Evolutionary conservation across 2,888 invertebrate species (phyloP).

Genomic region (Neria commutata): DNA sequence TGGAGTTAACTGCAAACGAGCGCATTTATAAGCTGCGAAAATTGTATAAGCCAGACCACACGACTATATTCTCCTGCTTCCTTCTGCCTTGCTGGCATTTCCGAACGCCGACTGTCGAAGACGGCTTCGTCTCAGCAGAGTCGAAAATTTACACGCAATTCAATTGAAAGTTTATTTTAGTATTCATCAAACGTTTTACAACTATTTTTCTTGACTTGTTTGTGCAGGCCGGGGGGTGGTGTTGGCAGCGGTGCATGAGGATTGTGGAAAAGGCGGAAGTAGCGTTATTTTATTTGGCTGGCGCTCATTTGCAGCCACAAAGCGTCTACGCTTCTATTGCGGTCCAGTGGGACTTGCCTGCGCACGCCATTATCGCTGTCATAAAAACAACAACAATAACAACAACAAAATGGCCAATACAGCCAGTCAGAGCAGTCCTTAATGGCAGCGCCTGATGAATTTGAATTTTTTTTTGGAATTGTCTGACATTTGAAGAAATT

Average conservation of each 20-base stretch:
- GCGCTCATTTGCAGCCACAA: constrained; percentile 1
- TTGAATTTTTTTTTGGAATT: constrained; percentile 12
- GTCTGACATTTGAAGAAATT: neutral
- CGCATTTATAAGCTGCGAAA: constrained; percentile 19
- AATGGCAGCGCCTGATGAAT: constrained; percentile 18
- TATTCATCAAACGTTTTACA: constrained; percentile 54
- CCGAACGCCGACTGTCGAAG: neutral
- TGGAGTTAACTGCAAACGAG: constrained; percentile 27
- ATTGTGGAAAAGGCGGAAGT: neutral
- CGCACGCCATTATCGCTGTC: constrained; percentile 16
- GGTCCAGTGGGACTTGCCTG: constrained; percentile 7
- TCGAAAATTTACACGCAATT: constrained; percentile 32
- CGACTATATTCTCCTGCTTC: neutral
- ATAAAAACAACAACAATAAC: constrained; percentile 4
- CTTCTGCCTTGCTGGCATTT: neutral
- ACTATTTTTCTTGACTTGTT: constrained; percentile 55
- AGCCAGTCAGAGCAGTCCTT: constrained; percentile 4
- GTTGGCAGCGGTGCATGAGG: neutral
- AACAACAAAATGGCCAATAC: neutral
- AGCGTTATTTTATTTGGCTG: no score
- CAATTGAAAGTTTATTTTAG: constrained; percentile 52
- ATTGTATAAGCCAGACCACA: neutral
- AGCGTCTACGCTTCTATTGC: neutral
- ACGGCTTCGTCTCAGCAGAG: neutral
- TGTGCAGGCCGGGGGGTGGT: constrained; percentile 44